Evolutionary conservation across 1,140 invertebrate species (phyloP).

Genomic region (Brachionus calyciflorus): DNA sequence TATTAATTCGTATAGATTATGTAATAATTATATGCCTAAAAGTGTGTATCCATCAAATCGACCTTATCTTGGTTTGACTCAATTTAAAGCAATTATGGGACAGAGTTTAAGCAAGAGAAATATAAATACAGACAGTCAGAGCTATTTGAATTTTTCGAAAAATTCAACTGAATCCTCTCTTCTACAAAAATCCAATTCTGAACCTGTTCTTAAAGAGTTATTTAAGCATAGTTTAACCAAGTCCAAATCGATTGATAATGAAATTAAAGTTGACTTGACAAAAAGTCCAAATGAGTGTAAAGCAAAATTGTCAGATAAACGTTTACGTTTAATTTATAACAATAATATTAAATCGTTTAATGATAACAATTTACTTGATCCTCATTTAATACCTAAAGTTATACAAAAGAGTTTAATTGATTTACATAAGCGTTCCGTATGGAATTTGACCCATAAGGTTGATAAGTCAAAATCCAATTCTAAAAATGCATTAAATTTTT

Average conservation of each 20-base stretch:
- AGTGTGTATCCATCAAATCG: neutral
- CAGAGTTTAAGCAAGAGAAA: slow-evolving; percentile 1
- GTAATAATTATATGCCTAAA: neutral
- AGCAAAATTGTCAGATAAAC: neutral
- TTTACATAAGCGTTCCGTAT: slow-evolving; percentile 29
- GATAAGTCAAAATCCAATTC: neutral
- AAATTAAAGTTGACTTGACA: neutral
- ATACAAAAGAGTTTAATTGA: slow-evolving; percentile 45
- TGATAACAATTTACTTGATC: slow-evolving; percentile 31
- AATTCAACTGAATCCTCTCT: neutral
- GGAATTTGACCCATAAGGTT: slow-evolving; percentile 24
- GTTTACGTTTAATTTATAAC: neutral
- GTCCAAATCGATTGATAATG: neutral
- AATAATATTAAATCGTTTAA: slow-evolving; percentile 27
- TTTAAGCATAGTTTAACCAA: neutral
- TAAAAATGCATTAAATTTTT: too few species aligned
- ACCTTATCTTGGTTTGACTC: neutral
- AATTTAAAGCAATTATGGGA: neutral
- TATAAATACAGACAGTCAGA: neutral
- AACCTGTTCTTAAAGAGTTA: neutral
- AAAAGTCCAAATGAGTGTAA: neutral
- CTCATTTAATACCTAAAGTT: slow-evolving; percentile 36
- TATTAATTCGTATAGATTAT: too few species aligned
- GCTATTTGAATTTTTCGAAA: neutral
- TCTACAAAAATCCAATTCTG: neutral